Percentiles rank a stretch among this genome's conserved stretches.
Conservation (phyloP, 2,113 vertebrate species). For the Gnathonemus echidnorhynchus region DNA sequence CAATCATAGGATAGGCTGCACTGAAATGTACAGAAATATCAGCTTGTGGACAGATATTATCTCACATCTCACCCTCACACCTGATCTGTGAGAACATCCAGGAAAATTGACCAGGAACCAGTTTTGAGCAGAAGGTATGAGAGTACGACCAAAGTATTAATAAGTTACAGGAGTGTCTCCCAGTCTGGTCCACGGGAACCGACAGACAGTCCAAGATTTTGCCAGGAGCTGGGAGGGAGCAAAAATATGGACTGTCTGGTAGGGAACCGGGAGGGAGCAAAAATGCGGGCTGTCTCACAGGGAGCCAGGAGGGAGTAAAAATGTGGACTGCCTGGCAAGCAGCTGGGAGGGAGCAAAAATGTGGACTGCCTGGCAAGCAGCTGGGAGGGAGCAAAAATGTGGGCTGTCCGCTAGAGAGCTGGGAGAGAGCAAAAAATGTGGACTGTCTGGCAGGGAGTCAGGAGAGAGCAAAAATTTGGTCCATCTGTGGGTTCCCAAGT, state of each 20-base stretch:
- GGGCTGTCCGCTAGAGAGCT: too few relatives aligned
- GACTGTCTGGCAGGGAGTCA: too few relatives aligned
- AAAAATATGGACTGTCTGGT: too few relatives aligned
- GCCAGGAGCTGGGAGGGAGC: too few relatives aligned
- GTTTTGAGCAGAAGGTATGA: not conserved
- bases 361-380: accelerated
- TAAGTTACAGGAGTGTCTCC: not conserved
- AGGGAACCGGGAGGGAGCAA: too few relatives aligned
- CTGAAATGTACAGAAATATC: not conserved
- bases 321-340: too few relatives aligned
- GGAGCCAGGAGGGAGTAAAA: too few relatives aligned
- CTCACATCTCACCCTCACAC: not conserved
- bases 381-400: too few relatives aligned
- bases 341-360: too few relatives aligned
- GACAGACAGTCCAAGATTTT: not conserved
- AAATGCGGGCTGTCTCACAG: too few relatives aligned
- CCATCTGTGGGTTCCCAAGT: not conserved
- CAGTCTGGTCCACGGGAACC: not conserved
- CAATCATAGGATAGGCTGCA: not conserved
- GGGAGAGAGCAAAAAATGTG: too few relatives aligned
- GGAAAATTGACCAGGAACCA: not conserved
- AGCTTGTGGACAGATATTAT: not conserved
- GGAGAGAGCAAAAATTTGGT: not conserved
- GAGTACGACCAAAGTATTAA: not conserved
- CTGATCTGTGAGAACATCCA: not conserved